Percentiles rank a stretch among this genome's conserved stretches.
Evolutionary conservation across 1,140 invertebrate species (phyloP).

Genomic region (Drosophila leontia): DNA sequence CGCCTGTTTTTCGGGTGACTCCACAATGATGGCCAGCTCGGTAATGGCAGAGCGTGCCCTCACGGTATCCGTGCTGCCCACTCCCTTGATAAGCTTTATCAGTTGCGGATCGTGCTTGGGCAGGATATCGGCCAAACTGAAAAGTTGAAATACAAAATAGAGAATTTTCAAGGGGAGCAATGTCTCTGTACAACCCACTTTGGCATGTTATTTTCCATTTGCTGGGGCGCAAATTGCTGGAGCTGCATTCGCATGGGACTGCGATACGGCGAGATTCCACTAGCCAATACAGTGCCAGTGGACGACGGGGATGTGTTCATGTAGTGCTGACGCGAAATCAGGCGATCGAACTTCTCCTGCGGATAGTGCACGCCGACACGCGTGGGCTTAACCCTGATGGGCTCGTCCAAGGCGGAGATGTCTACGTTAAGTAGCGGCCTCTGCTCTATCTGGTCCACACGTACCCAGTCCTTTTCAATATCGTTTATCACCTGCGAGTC

Average conservation of each 20-base stretch:
- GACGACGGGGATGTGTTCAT: slow-evolving; percentile 63
- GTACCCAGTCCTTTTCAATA: slow-evolving; percentile 86
- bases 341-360: slow-evolving; percentile 85
- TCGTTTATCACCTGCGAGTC: slow-evolving; percentile 89
- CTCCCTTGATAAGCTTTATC: slow-evolving; percentile 75
- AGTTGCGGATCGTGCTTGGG: slow-evolving; percentile 83
- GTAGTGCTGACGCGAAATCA: slow-evolving; percentile 67
- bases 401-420: slow-evolving; percentile 86
- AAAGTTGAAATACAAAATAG: background rate
- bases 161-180: background rate
- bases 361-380: slow-evolving; percentile 86
- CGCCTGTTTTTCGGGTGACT: slow-evolving; percentile 82
- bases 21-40: slow-evolving; percentile 78
- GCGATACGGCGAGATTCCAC: slow-evolving; percentile 67
- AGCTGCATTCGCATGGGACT: slow-evolving; percentile 66
- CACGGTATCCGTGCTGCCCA: slow-evolving; percentile 74
- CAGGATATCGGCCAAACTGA: slow-evolving; percentile 75
- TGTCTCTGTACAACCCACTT: slow-evolving; percentile 45
- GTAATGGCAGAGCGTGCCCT: slow-evolving; percentile 81
- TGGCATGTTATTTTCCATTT: slow-evolving; percentile 63
- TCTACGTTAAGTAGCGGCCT: slow-evolving; percentile 85
- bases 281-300: slow-evolving; percentile 20
- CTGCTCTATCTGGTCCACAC: slow-evolving; percentile 76
- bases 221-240: slow-evolving; percentile 32
- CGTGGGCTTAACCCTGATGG: slow-evolving; percentile 84